These are phyloP conservation scores for Promerops cafer DNA, from an alignment of 2,113 vertebrate species.

Conservation along the genomic window DNA sequence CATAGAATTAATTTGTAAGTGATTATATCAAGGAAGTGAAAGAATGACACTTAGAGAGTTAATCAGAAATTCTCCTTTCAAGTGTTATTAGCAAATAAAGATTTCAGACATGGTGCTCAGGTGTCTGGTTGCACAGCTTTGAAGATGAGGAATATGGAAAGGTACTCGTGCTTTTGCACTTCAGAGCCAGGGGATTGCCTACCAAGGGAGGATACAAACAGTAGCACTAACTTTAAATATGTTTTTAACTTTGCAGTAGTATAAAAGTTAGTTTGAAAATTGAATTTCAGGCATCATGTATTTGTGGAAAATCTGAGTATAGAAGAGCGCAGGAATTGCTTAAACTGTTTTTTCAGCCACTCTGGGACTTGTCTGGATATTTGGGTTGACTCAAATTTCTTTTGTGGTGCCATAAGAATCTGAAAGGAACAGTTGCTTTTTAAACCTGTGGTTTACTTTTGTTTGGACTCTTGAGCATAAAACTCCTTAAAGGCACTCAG, in stretches of 20 bases:
- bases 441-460: background rate
- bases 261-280: background rate
- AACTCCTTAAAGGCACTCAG: background rate
- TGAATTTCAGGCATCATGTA: background rate
- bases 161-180: background rate
- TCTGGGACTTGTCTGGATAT: background rate
- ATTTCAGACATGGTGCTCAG: background rate
- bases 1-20: background rate
- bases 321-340: background rate
- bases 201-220: background rate
- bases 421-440: background rate
- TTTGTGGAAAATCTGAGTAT: background rate
- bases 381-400: background rate
- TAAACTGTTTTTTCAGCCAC: background rate
- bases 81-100: background rate
- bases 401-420: background rate
- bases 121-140: background rate
- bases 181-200: background rate
- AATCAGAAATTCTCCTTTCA: background rate
- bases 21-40: background rate
- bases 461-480: background rate
- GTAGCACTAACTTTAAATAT: background rate
- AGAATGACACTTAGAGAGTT: background rate
- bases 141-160: background rate
- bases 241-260: background rate